Base-by-base conservation (phyloP, 2,888 invertebrate genomes). In the Phania funesta region DNA sequence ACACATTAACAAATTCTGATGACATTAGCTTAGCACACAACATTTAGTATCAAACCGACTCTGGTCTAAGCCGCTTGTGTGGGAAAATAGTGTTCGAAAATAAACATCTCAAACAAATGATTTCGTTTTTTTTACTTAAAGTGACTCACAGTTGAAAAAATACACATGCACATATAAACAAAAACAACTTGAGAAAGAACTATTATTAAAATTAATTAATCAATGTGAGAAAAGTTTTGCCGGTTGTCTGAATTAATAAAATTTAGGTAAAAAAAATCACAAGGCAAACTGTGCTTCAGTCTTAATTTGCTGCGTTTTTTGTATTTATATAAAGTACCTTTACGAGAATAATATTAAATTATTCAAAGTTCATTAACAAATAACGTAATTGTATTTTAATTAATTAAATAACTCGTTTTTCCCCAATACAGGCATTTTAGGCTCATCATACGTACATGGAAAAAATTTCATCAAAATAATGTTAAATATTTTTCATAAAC, bases 41-140 rank as follows among this genome's bases (percentile, higher is more conserved):
- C 62, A 77, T 62, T 68, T 70, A 77, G 82, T 82, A 58, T 44
- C 68, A 58, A 29, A 67, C 74, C 68, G 68, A 48, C 77, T 48
- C 38, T 78, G 68, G 77, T 64, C 41, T 29, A 70, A 82, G 74
- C 77, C 82, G 77, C 77, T 82, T 54, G 74, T 82, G 64, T 82
- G 68, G 64, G 64, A 65, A 77, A 71, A 46, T 29, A 4, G 29
- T 41, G 41, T 65, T 48, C 9, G 11, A 54, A 67, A 50, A 58
- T 1, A 22, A 26, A 3, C 0, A 52, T 50, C 11, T 52, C 22
- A 54, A 74, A 35, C 8, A 46, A 56, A 24, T 26, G 4, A 35
- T 56, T 48, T 44, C 3, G 8, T 18, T 41, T 35, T 41, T 26
- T 46, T 54, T 3, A 41, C 32, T 26, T 26, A 52, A 35, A 73